Conservation (phyloP, 2,888 invertebrate genomes). For the Microdon myrmicae region DNA sequence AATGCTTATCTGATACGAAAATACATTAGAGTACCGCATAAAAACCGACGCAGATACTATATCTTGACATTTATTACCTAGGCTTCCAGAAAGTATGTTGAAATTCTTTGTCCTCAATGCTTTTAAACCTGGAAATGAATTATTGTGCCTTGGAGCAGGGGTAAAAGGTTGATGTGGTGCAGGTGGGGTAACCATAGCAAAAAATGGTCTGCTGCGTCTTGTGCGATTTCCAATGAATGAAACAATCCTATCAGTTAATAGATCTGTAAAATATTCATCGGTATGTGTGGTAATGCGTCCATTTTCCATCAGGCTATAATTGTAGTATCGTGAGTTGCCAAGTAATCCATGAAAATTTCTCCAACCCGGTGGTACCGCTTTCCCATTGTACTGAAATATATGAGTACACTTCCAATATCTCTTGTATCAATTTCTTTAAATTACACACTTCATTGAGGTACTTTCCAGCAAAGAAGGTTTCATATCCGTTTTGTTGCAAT, state of each 20-base stretch:
- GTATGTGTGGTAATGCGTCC: slow-evolving; percentile 75
- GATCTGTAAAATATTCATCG: slow-evolving; percentile 84
- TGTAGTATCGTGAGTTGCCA: slow-evolving; percentile 93
- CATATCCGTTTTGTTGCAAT: slow-evolving; percentile 76
- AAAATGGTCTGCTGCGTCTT: slow-evolving; percentile 68
- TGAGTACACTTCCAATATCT: slow-evolving; percentile 5
- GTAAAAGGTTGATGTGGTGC: slow-evolving; percentile 89
- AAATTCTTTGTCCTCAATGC: slow-evolving; percentile 77
- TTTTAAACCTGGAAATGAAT: slow-evolving; percentile 71
- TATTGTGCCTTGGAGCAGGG: slow-evolving; percentile 78
- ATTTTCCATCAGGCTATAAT: slow-evolving; percentile 86
- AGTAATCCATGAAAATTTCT: slow-evolving; percentile 86
- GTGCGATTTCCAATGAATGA: slow-evolving; percentile 53
- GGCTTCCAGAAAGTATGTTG: slow-evolving; percentile 67
- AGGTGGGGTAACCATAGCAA: slow-evolving; percentile 88
- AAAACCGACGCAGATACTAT: too few species aligned
- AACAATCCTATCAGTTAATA: slow-evolving; percentile 70
- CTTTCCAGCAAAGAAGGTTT: slow-evolving; percentile 92
- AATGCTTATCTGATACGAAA: slow-evolving; percentile 79
- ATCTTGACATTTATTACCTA: slow-evolving; percentile 50
- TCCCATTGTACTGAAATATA: slow-evolving; percentile 59
- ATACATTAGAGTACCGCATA: background rate
- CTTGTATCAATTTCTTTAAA: slow-evolving; percentile 8
- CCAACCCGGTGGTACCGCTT: slow-evolving; percentile 85
- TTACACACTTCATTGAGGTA: slow-evolving; percentile 84